Conservation (phyloP, 2,888 invertebrate species). For the Drosophila gaucha region DNA sequence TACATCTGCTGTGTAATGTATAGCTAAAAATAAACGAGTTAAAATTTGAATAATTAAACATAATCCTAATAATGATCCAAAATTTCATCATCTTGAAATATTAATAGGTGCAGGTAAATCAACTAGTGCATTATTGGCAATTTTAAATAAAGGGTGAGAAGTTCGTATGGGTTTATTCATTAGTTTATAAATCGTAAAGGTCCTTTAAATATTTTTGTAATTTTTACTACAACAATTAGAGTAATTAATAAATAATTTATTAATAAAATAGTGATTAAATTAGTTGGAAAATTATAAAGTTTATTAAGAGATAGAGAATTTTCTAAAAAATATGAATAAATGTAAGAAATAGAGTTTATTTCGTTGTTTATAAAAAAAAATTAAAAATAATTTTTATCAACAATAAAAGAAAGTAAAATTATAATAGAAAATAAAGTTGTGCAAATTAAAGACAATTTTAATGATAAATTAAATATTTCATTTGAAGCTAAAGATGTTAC, state of each 20-base stretch:
- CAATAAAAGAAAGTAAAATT: not conserved
- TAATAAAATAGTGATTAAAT: conserved; percentile 86
- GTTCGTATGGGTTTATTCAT: conserved; percentile 86
- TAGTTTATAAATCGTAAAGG: conserved; percentile 86
- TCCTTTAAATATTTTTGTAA: conserved; percentile 86
- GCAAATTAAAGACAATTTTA: conserved; percentile 77
- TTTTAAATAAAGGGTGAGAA: conserved; percentile 86
- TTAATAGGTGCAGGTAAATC: conserved; percentile 86
- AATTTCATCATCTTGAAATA: conserved; percentile 88
- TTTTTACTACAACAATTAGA: conserved; percentile 86
- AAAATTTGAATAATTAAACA: conserved; percentile 88
- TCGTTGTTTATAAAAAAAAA: conserved; percentile 84
- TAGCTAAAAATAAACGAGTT: conserved; percentile 89
- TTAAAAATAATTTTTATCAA: conserved; percentile 71
- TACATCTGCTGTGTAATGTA: conserved; percentile 89
- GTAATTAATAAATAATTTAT: conserved; percentile 87
- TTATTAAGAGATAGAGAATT: conserved; percentile 86
- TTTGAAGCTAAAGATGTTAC: conserved; percentile 87
- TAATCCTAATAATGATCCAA: conserved; percentile 88
- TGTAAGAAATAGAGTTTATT: conserved; percentile 77
- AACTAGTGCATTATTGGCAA: conserved; percentile 87
- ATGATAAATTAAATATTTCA: conserved; percentile 86
- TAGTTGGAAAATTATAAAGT: conserved; percentile 86
- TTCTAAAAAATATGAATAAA: conserved; percentile 63
- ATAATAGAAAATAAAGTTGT: conserved; percentile 58